Base-by-base conservation (phyloP, 2,888 invertebrate species). In the Cyrtodaria siliqua region DNA sequence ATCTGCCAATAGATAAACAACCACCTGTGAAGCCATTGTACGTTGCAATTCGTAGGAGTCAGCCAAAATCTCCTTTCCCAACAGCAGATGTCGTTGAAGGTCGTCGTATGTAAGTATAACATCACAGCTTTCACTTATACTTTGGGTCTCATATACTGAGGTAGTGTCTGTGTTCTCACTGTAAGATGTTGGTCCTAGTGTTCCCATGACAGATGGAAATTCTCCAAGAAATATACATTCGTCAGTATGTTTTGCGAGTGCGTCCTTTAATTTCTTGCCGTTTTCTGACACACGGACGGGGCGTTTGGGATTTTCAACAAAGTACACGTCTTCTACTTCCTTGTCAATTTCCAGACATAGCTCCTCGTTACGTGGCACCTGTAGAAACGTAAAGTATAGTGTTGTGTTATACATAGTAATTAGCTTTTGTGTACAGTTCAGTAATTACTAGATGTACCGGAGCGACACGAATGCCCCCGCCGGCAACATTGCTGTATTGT, bases 1-100 rank as follows among this genome's bases (percentile, higher is more conserved):
- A 29, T 73, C 67, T n/a, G 67, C 61, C n/a, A 73, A 55, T 23
- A 73, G 62, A 50, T 61, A 61, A 0, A 73, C 73, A 1, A 73
- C 62, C 23, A 73, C 73, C 40, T 73, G 73, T 14, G 73, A 67
- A 1, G 67, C 73, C 1, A 18, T 33, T 20, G 9, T 40, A 29
- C 73, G 44, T 53, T 67, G 61, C 6, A 73, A 29, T 14, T 73
- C 67, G 44, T 67, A 67, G 3, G 52, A 14, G 18, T 67, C 73
- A 1, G 6, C 23, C 2, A 67, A 1, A 42, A 18, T 40, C 18
- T 53, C 33, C 33, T 61, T 61, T 47, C 40, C 67, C 9, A 49
- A 1, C 9, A 62, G 12, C 14, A 66, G 1, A 29, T 23, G 16
- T 44, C 27, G 59, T 16, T 64, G n/a, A n/a, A n/a, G n/a, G n/a